Percentiles rank a stretch among this genome's conserved stretches.
Conservation (phyloP, 2,888 invertebrate species). For the Tipula vernalis region DNA sequence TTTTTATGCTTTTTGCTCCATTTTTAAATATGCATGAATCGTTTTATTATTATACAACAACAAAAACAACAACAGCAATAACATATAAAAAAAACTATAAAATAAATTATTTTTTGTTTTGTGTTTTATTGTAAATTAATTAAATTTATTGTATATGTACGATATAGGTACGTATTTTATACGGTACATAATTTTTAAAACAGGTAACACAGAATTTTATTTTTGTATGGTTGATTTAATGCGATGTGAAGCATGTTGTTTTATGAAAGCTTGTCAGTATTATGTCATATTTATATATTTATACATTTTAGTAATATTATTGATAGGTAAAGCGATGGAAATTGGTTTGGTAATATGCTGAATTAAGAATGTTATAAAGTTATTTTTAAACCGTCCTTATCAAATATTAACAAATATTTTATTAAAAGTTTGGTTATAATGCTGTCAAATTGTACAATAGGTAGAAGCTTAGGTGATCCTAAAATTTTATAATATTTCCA, state of each 20-base stretch:
- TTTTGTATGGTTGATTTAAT: background rate
- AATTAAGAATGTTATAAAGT: too few species aligned
- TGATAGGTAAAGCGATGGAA: too few species aligned
- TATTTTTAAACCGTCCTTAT: too few species aligned
- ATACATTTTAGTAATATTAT: too few species aligned
- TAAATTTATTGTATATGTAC: background rate
- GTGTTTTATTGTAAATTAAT: background rate
- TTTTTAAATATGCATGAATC: background rate
- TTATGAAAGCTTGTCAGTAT: background rate
- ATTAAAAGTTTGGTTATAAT: too few species aligned
- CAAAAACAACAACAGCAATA: background rate
- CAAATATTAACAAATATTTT: too few species aligned
- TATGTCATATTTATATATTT: background rate
- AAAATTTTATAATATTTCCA: too few species aligned
- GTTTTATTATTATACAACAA: background rate
- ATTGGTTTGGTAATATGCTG: too few species aligned
- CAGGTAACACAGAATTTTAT: background rate
- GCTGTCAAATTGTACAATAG: too few species aligned
- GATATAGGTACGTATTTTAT: background rate
- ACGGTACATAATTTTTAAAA: background rate
- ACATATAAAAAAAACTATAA: background rate
- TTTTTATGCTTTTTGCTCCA: background rate
- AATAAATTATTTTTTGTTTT: background rate
- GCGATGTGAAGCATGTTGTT: background rate
- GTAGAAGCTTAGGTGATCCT: too few species aligned